Conservation (phyloP, 2,797 vertebrate genomes). For the Buceros bicornis region DNA sequence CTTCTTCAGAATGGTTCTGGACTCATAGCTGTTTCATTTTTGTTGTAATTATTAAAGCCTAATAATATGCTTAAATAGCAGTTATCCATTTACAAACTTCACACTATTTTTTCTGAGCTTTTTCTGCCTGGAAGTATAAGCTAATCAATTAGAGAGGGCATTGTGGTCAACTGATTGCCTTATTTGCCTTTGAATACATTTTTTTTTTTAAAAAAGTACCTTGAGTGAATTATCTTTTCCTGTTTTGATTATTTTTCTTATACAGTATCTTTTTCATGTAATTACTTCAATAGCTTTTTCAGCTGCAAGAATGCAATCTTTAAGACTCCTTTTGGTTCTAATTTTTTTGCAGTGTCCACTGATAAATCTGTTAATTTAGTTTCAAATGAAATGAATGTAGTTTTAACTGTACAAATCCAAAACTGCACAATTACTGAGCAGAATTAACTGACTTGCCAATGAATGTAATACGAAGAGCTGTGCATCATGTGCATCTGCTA, state of each 20-base stretch:
- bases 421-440: background rate
- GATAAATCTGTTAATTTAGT: background rate
- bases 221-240: background rate
- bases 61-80: background rate
- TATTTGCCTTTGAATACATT: background rate
- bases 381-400: fast-evolving
- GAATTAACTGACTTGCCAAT: background rate
- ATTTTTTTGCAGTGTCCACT: background rate
- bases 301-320: background rate
- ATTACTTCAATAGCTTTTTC: background rate
- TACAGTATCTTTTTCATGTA: background rate
- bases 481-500: background rate
- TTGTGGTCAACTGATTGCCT: background rate
- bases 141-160: background rate
- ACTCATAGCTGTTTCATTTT: background rate
- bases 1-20: background rate
- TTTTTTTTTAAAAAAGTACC: background rate
- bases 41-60: background rate
- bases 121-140: background rate
- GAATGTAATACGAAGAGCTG: background rate
- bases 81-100: background rate
- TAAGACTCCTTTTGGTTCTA: background rate
- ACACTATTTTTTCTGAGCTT: background rate
- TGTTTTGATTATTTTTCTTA: background rate
- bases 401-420: background rate